A percentile compares a stretch with the other conserved stretches of the same genome.
Conservation (phyloP, 2,113 vertebrate species). For the Corapipo altera region DNA sequence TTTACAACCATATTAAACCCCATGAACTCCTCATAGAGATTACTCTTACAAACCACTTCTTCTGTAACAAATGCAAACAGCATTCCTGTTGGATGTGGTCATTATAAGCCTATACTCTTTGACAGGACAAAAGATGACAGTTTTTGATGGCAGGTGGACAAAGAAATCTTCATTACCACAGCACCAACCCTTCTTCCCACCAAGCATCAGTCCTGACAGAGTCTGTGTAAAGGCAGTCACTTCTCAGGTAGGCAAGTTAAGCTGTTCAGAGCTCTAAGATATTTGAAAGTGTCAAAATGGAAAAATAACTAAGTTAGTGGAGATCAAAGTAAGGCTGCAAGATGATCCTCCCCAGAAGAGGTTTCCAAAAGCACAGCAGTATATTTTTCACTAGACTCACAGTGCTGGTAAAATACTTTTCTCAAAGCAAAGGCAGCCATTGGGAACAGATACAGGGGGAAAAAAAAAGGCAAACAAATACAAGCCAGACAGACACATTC, state of each 20-base stretch:
- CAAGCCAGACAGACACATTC: slow-evolving; percentile 50
- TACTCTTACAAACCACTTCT: neutral
- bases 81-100: neutral
- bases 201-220: neutral
- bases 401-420: neutral
- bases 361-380: neutral
- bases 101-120: neutral
- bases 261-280: neutral
- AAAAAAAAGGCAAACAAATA: neutral
- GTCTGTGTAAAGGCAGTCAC: neutral
- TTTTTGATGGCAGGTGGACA: neutral
- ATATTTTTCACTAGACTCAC: neutral
- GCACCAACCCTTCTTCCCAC: neutral
- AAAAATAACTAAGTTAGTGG: neutral
- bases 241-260: neutral
- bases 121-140: neutral
- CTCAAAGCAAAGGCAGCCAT: neutral
- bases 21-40: rapidly evolving
- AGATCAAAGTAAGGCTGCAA: neutral
- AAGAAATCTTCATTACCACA: neutral
- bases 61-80: neutral
- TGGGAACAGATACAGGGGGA: neutral
- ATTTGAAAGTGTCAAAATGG: neutral
- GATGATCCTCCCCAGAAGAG: neutral
- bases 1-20: neutral